Conservation (phyloP, 1,140 invertebrate genomes). For the Trissolcus basalis region DNA sequence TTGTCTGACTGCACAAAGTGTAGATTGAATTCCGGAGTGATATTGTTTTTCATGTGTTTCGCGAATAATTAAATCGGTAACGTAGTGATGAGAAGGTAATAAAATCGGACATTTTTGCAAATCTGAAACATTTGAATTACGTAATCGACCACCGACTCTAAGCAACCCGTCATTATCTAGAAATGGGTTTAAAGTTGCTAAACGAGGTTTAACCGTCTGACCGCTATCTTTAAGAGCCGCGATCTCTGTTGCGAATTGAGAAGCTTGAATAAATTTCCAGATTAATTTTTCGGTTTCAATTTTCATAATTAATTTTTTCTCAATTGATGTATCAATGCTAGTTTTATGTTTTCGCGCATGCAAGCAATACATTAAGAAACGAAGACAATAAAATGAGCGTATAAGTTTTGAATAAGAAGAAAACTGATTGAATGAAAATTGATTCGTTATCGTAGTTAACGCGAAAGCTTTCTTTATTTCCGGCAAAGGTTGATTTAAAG, state of each 20-base stretch:
- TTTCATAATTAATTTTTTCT: too few species aligned
- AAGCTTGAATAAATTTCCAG: background rate
- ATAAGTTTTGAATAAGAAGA: too few species aligned
- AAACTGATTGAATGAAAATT: too few species aligned
- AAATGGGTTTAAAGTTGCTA: background rate
- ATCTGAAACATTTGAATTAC: background rate
- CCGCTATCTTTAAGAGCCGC: background rate
- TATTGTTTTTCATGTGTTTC: constrained; percentile 19
- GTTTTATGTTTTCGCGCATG: too few species aligned
- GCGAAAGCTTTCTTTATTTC: constrained; percentile 2
- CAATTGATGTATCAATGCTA: too few species aligned
- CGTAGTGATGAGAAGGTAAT: background rate
- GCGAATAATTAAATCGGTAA: background rate
- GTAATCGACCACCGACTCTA: background rate
- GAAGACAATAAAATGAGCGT: too few species aligned
- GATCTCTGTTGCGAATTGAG: too few species aligned
- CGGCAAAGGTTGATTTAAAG: background rate
- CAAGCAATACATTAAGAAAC: too few species aligned
- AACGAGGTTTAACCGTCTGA: background rate
- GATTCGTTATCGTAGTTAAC: too few species aligned
- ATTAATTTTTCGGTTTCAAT: constrained; percentile 10
- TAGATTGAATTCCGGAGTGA: constrained; percentile 63
- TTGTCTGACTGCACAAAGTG: constrained; percentile 27
- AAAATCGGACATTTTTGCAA: constrained; percentile 6
- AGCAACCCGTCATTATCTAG: background rate